Base-by-base conservation (phyloP, 2,797 vertebrate genomes). In the Agapornis canus region DNA sequence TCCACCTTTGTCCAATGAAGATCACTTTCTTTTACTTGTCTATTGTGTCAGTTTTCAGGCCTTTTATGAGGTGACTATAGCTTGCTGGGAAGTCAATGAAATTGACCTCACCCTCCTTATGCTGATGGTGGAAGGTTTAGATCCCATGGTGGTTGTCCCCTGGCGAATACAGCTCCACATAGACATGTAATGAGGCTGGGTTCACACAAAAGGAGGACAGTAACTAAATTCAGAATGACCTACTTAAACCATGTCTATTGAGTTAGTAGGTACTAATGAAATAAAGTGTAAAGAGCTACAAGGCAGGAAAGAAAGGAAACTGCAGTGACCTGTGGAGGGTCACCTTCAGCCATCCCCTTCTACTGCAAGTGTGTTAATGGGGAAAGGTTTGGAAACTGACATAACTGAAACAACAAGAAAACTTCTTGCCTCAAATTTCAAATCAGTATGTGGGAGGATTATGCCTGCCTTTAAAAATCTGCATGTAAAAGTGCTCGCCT, bases 181-280 rank as follows among this genome's bases (percentile, higher is more conserved):
- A 92, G 86, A 47, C 5, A 5, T 11, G 0, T 87, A 71, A 84
- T 22, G 32, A 91, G 86, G 86, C 61, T 92, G 89, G 56, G n/a
- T 81, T 76, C 77, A 19, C 45, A 65, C 1, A 56, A 82, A 94
- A 96, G 43, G 83, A 95, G 90, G 96, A 42, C 95, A 92, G 82
- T 70, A 90, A 88, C 85, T 95, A 95, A 95, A 95, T 92, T 94
- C 89, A 81, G 95, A 96, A 82, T 5, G 73, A 92, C 93, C 95
- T 95, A 92, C 43, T 82, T 96, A 92, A 64, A 56, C 61, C 68
- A 13, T 47, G 71, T 11, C 10, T 91, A 68, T 84, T 76, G 82
- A 94, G 76, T 90, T 89, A 91, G 86, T 40, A 91, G 63, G 48
- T 90, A 78, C 56, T 96, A 94, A 95, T n/a, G 39, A 91, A 93